A percentile compares a stretch with the other conserved stretches of the same genome.
Conservation (phyloP, 2,797 vertebrate genomes). For the Cynodonichthys magdalenae region DNA sequence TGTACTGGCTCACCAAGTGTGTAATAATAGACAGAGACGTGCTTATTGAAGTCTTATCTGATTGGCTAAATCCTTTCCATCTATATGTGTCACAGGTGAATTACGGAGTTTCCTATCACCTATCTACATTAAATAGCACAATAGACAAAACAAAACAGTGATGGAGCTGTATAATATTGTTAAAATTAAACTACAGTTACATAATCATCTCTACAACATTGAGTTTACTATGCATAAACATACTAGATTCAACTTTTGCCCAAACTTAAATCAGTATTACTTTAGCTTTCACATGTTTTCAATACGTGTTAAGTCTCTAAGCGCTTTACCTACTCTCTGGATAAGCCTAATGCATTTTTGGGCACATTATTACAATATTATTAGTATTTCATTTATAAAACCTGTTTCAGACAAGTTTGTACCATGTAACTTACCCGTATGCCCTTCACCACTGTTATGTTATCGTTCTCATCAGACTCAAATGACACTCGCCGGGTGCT, state of each 20-base stretch:
- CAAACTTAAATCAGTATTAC: too few relatives aligned
- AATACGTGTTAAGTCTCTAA: background rate
- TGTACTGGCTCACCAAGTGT: background rate
- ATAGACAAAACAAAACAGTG: background rate
- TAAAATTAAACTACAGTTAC: slow-evolving; percentile 25
- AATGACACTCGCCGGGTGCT: slow-evolving; percentile 92
- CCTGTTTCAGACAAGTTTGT: slow-evolving; percentile 8
- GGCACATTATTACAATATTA: background rate
- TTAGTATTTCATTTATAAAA: background rate
- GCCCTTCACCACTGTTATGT: slow-evolving; percentile 96
- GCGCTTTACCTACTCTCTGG: background rate
- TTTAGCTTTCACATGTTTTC: background rate
- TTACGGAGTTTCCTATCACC: background rate
- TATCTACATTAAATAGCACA: too few relatives aligned
- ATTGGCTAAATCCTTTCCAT: slow-evolving; percentile 48
- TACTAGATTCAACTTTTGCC: background rate
- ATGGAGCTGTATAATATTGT: background rate
- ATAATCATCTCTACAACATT: background rate
- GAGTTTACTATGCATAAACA: background rate
- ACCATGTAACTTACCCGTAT: slow-evolving; percentile 89
- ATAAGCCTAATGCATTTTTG: background rate
- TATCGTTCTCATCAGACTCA: slow-evolving; percentile 94
- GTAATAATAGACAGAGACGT: slow-evolving; percentile 41
- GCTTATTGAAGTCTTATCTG: slow-evolving; percentile 35
- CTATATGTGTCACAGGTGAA: slow-evolving; percentile 32